These are phyloP conservation scores for Agrilus mali DNA, from an alignment of 2,888 invertebrate genomes.

Conservation along the genomic window DNA sequence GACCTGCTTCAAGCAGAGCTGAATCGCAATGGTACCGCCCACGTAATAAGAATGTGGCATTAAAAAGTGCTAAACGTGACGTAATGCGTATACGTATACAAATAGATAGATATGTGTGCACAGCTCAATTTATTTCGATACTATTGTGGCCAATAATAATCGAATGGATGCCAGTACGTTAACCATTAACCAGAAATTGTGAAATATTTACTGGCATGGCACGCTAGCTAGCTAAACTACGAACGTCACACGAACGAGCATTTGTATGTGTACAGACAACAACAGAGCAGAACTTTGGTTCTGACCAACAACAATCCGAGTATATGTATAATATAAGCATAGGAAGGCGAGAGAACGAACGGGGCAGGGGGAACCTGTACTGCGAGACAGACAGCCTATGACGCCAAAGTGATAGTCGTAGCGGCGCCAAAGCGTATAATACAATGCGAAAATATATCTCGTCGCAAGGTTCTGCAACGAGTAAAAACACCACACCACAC, in stretches of 20 bases:
- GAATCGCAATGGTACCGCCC: too few relatives aligned
- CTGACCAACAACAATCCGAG: conserved; percentile 4
- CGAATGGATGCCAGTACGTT: too few relatives aligned
- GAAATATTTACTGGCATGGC: conserved; percentile 1
- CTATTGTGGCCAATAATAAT: too few relatives aligned
- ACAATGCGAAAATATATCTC: conserved; percentile 30
- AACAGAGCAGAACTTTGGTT: not conserved
- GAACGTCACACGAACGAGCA: conserved; percentile 3
- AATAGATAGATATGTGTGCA: too few relatives aligned
- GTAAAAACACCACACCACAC: too few relatives aligned
- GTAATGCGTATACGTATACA: too few relatives aligned
- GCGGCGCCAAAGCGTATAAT: conserved; percentile 34
- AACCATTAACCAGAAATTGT: too few relatives aligned
- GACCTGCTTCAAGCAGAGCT: too few relatives aligned
- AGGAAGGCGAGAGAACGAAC: conserved; percentile 17
- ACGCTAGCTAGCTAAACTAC: not conserved
- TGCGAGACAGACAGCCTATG: conserved; percentile 34
- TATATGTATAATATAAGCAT: too few relatives aligned
- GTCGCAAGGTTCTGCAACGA: conserved; percentile 1
- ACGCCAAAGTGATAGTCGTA: conserved; percentile 37
- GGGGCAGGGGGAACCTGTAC: conserved; percentile 25
- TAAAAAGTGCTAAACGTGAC: too few relatives aligned
- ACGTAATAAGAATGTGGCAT: too few relatives aligned
- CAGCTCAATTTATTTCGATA: too few relatives aligned
- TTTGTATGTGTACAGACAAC: conserved; percentile 1